Base-by-base conservation (phyloP, 2,113 vertebrate species). In the Capreolus pygargus region DNA sequence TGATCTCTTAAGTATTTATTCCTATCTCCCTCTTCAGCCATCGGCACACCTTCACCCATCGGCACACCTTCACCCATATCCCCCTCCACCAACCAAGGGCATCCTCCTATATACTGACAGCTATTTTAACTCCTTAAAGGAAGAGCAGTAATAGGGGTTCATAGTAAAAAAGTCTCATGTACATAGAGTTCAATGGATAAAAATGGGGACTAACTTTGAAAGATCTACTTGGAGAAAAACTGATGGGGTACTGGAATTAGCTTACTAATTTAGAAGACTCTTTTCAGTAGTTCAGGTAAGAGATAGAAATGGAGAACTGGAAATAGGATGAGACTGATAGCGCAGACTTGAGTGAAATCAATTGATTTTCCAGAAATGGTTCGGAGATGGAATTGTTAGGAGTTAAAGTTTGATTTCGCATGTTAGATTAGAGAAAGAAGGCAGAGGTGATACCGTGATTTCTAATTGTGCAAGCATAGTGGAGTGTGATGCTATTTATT, bases 71-170 rank as follows among this genome's bases (percentile, higher is more conserved):
- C 8, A 92, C 12, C 27, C 11, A 25, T 11, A 15, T 4, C 16
- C 16, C 45, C 1, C 10, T 21, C 6, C 6, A 21, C 7, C 25
- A 33, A 7, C 21, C 11, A 11, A 30, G 74, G 5, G 0, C 19
- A 52, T 43, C 30, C 86, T 87, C 10, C 47, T 52, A 3, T 43
- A 79, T 14, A 39, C 27, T 47, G 7, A 79, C n/a, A 91, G 85
- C 79, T 23, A 85, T 10, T 17, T 33, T 9, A 7, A 7, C 3
- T 50, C 25, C 61, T 43, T 74, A 39, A 96, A 64, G 6, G 27
- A 85, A 23, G 61, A 21, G 15, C 54, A 64, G 23, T 54, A 54
- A 60, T 43, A 50, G 27, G 21, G 17, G 16, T 36, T 21, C 50
- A 33, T n/a, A 36, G 21, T 25, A 50, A 36, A 50, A 43, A 50